Evolutionary conservation across 2,113 vertebrate species (phyloP).

Genomic region (Grallaria varia): DNA sequence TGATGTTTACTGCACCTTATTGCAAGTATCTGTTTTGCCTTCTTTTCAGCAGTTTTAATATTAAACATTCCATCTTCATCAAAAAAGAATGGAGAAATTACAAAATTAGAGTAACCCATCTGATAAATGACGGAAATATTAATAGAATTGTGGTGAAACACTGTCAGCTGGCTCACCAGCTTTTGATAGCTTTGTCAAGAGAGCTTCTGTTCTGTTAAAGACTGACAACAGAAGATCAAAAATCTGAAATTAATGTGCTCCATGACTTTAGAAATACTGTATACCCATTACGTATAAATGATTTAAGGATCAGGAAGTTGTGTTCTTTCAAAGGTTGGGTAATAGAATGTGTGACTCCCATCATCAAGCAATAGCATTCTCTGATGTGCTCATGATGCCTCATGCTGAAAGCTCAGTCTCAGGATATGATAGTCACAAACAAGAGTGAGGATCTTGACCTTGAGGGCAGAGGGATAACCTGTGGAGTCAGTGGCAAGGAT

Average conservation of each 20-base stretch:
- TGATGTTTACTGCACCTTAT: neutral
- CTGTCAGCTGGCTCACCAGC: neutral
- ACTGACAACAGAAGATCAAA: neutral
- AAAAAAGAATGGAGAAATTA: neutral
- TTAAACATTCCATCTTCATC: neutral
- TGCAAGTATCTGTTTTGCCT: neutral
- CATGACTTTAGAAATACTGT: neutral
- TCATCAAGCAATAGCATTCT: rapidly evolving
- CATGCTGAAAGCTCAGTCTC: neutral
- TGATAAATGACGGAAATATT: neutral
- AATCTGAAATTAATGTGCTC: neutral
- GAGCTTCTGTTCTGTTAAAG: neutral
- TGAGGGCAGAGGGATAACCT: neutral
- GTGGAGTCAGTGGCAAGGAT: neutral
- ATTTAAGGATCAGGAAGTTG: neutral
- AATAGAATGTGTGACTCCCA: neutral
- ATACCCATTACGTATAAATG: neutral
- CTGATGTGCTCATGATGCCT: neutral
- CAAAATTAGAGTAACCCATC: neutral
- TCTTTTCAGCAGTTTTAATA: neutral
- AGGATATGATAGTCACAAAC: neutral
- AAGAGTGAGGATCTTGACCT: neutral
- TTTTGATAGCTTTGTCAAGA: neutral
- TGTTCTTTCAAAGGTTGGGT: neutral
- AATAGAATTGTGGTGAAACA: neutral